These are phyloP conservation scores for Mechanitis mazaeus DNA, from an alignment of 2,888 invertebrate genomes.

Conservation along the genomic window DNA sequence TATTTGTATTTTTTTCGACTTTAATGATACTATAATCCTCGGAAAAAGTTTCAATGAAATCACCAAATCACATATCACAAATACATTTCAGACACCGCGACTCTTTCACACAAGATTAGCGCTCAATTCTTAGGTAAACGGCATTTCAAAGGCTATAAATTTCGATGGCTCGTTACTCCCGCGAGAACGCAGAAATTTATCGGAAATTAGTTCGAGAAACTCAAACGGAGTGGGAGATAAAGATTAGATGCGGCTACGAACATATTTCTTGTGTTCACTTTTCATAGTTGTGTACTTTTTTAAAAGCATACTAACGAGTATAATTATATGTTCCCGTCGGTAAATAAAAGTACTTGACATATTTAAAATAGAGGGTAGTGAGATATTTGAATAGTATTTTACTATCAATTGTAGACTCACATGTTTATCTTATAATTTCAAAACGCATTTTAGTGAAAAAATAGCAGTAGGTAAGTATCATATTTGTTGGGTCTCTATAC, in stretches of 20 bases:
- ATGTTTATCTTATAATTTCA: no score
- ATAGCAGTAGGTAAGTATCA: no score
- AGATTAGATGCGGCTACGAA: constrained; percentile 29
- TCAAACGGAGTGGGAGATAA: constrained; percentile 39
- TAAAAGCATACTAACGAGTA: not conserved
- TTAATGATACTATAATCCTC: not conserved
- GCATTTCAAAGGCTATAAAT: constrained; percentile 69
- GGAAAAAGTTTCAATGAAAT: constrained; percentile 11
- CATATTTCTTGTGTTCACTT: constrained; percentile 18
- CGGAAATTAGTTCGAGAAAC: constrained; percentile 67
- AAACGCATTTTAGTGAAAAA: no score
- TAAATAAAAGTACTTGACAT: no score
- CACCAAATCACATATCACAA: constrained; percentile 33
- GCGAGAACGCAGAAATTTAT: constrained; percentile 70
- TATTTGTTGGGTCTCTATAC: no score
- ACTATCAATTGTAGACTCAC: no score
- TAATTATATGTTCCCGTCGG: no score
- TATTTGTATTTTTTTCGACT: constrained; percentile 5
- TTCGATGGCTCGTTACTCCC: constrained; percentile 63
- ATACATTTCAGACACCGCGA: constrained; percentile 44
- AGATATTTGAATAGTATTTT: no score
- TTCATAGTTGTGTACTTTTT: not conserved
- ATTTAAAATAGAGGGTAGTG: no score
- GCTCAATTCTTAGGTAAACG: constrained; percentile 69
- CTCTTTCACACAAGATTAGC: constrained; percentile 72